Evolutionary conservation across 1,140 invertebrate species (phyloP).

Genomic region (Bombus cullumanus): DNA sequence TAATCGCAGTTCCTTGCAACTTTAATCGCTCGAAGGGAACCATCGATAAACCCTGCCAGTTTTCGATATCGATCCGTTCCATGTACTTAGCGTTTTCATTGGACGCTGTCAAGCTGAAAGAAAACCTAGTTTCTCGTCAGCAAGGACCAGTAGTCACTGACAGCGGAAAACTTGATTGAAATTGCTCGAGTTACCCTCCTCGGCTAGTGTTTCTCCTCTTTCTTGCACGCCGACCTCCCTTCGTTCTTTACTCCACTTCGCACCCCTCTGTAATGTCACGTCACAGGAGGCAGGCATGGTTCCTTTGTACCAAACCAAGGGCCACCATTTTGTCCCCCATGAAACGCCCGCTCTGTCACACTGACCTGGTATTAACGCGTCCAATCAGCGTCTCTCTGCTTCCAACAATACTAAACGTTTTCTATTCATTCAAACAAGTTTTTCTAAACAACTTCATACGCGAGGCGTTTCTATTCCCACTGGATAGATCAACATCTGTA

Average conservation of each 20-base stretch:
- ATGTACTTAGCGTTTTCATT: constrained; percentile 35
- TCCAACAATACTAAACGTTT: neutral
- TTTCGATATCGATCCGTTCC: constrained; percentile 24
- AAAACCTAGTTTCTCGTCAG: constrained; percentile 31
- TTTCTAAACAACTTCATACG: neutral
- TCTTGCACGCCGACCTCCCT: neutral
- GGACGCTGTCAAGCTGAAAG: neutral
- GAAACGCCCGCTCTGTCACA: constrained; percentile 33
- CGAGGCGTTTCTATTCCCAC: neutral
- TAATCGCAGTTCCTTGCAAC: neutral
- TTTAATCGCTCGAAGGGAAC: neutral
- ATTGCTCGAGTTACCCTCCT: constrained; percentile 36
- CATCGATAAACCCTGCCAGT: neutral
- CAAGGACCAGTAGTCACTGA: constrained; percentile 35
- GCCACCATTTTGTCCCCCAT: constrained; percentile 20
- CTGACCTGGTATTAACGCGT: constrained; percentile 54
- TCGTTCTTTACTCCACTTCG: constrained; percentile 37
- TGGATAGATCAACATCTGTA: neutral
- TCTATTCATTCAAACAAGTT: neutral
- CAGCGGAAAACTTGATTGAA: constrained; percentile 58
- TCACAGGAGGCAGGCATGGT: constrained; percentile 21
- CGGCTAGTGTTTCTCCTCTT: constrained; percentile 17
- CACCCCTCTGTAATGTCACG: constrained; percentile 23
- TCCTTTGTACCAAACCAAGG: constrained; percentile 37
- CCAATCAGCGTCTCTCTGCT: neutral